phyloP scores from a whole-genome alignment of 2,888 invertebrate genomes.

The Embidobia sp. region DNA sequence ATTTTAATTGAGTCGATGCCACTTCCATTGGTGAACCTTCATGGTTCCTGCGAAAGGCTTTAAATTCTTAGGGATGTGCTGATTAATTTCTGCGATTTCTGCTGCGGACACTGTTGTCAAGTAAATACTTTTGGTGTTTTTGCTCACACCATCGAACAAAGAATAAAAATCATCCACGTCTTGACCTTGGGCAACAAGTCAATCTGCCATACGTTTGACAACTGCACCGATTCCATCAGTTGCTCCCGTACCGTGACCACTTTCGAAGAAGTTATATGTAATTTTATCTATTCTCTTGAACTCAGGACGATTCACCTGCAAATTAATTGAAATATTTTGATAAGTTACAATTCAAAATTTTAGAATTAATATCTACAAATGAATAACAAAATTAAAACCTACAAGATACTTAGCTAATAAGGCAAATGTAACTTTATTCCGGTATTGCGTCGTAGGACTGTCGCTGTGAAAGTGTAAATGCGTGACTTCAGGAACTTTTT shows the following conservation, averaged over 20 bases:
- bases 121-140: slow-evolving; percentile 4
- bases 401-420: slow-evolving; percentile 13
- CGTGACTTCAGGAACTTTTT: neutral
- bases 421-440: slow-evolving; percentile 22
- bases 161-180: neutral
- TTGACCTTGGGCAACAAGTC: slow-evolving; percentile 7
- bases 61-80: neutral
- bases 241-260: slow-evolving; percentile 47
- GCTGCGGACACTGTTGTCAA: neutral
- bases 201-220: slow-evolving; percentile 40
- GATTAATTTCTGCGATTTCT: neutral
- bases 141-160: neutral
- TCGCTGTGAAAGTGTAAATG: slow-evolving; percentile 28
- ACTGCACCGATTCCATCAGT: slow-evolving; percentile 38
- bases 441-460: slow-evolving; percentile 28
- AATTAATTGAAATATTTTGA: neutral
- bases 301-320: neutral
- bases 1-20: slow-evolving; percentile 1
- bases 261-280: slow-evolving; percentile 36
- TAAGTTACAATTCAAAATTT: too few species aligned
- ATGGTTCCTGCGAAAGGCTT: slow-evolving; percentile 26
- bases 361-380: too few species aligned
- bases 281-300: slow-evolving; percentile 14
- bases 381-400: too few species aligned
- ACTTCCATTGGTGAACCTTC: slow-evolving; percentile 33